Conservation (phyloP, 2,113 vertebrate genomes). For the Poicephalus meyeri region DNA sequence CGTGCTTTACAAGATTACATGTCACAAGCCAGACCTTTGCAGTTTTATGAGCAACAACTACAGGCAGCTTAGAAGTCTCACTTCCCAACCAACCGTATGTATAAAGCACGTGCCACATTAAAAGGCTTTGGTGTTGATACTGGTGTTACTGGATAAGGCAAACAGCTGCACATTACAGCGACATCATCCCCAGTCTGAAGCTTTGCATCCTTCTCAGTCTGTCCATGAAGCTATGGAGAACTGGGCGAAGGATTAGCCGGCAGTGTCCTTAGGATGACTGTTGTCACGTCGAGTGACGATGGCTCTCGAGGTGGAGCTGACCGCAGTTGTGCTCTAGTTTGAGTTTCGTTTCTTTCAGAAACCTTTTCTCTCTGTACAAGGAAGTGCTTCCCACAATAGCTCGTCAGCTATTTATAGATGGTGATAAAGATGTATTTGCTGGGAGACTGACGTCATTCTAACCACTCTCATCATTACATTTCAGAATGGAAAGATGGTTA, state of each 20-base stretch:
- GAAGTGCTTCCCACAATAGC: background rate
- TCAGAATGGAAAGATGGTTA: background rate
- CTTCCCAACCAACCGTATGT: accelerated
- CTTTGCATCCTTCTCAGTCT: background rate
- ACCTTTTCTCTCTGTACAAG: background rate
- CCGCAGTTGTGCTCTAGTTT: background rate
- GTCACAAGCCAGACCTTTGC: background rate
- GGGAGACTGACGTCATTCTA: background rate
- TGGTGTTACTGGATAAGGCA: background rate
- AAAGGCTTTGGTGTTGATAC: background rate
- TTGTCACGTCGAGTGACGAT: background rate
- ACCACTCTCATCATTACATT: background rate
- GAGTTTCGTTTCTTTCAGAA: background rate
- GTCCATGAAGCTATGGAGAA: accelerated
- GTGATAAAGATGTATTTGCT: background rate
- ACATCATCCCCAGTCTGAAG: accelerated
- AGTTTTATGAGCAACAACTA: background rate
- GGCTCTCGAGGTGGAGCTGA: background rate
- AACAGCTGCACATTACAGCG: background rate
- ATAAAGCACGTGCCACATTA: accelerated
- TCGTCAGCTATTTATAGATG: background rate
- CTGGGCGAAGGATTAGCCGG: background rate
- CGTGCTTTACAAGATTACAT: background rate
- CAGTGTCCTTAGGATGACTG: accelerated
- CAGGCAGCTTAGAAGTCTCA: background rate